These are phyloP conservation scores for Empis stercorea DNA, from an alignment of 2,888 invertebrate species.

Conservation along the genomic window DNA sequence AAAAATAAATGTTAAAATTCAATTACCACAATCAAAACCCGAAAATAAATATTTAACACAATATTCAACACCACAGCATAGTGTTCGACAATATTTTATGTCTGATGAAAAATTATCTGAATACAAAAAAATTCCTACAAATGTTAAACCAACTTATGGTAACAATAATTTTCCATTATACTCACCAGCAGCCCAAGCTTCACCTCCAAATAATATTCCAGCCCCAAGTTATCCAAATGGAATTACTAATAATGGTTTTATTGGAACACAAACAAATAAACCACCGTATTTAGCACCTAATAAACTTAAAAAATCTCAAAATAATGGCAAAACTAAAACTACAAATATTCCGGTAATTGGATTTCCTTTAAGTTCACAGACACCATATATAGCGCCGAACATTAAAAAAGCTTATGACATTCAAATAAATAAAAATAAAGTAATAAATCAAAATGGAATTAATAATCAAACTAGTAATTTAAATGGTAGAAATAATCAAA, in stretches of 20 bases:
- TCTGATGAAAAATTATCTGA: constrained; percentile 16
- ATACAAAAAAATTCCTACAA: constrained; percentile 16
- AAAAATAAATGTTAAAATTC: background rate
- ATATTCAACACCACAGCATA: constrained; percentile 24
- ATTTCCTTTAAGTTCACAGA: no score
- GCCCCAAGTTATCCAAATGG: constrained; percentile 7
- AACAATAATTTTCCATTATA: constrained; percentile 15
- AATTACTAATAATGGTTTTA: background rate
- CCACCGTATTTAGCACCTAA: no score
- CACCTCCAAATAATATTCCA: constrained; percentile 18
- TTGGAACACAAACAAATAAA: constrained; percentile 1
- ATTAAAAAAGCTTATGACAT: constrained; percentile 14
- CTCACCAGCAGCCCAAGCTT: constrained; percentile 18
- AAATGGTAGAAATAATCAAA: no score
- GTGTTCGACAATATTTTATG: constrained; percentile 23
- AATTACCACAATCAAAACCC: no score
- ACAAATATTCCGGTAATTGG: no score
- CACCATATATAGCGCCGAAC: constrained; percentile 30
- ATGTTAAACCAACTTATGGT: constrained; percentile 7
- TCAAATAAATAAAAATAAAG: no score
- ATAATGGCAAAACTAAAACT: no score
- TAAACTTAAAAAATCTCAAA: no score
- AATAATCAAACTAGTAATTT: no score
- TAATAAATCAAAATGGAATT: no score
- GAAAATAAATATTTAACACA: constrained; percentile 5